Base-by-base conservation (phyloP, 2,888 invertebrate genomes). In the Aethes cnicana region DNA sequence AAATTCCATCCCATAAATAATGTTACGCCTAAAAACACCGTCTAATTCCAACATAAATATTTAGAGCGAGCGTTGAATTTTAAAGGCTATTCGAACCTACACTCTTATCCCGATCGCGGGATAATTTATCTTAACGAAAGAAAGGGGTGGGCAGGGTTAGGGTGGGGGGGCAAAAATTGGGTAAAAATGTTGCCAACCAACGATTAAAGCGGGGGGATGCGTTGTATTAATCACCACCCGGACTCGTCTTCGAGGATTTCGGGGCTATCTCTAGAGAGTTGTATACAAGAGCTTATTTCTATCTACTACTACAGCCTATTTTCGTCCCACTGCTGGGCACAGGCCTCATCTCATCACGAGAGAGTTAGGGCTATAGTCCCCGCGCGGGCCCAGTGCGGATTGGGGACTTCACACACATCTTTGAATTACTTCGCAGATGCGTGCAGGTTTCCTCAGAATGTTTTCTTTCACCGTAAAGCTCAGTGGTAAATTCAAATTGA, bases 61-160 rank as follows among this genome's bases (percentile, higher is more conserved):
- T 84, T 81, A 81, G 87, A 76, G 77, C 75, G 76, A 78, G 74
- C 81, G 79, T 74, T 77, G 84, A 85, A 86, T 88, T 89, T 86
- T 89, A 87, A 88, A 87, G 85, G 84, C 87, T 87, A 88, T 89
- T 89, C 85, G 86, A 87, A 87, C 85, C 85, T 85, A 87, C 86
- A 87, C 88, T 89, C 86, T 87, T 86, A 86, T 88, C 85, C 88
- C 84, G 88, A 89, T 88, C 88, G 81, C 72, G 74, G 85, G 85
- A 88, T 89, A 88, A 89, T 89, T 89, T 88, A 89, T 89, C 89
- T 89, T 87, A 86, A 87, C 84, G 88, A 89, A 89, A 88, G 87
- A 88, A 88, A 88, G 86, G 88, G 88, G 87, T 88, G 87, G 86
- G 78, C 69, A 7, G 54, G 58, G 67, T 63, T 54, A 65, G 68